These are phyloP conservation scores for Ammospiza caudacuta DNA, from an alignment of 2,113 vertebrate genomes.

Conservation along the genomic window DNA sequence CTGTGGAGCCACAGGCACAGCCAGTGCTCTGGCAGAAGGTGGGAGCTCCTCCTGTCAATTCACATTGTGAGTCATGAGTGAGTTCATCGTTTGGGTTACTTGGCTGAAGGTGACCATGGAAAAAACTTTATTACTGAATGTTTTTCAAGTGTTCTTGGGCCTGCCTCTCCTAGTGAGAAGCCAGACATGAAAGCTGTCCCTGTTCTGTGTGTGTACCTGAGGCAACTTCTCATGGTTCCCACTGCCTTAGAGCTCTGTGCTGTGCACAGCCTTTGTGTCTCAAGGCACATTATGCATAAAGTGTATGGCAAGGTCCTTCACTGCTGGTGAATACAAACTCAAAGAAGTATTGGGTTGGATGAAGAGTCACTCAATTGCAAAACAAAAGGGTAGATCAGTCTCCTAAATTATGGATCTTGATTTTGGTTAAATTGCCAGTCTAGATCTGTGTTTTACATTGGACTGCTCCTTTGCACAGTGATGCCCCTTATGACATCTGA, in stretches of 20 bases:
- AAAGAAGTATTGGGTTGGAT: neutral
- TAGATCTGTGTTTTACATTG: neutral
- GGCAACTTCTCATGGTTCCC: neutral
- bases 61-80: accelerated
- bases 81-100: neutral
- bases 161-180: neutral
- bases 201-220: neutral
- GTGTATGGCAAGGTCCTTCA: neutral
- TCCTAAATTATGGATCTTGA: neutral
- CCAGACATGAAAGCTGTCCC: neutral
- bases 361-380: neutral
- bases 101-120: neutral
- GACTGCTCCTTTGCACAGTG: neutral
- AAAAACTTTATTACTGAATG: neutral
- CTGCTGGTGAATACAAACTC: neutral
- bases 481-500: neutral
- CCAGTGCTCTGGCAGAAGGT: neutral
- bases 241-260: neutral
- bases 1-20: neutral
- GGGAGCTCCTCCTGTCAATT: accelerated
- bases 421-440: neutral
- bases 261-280: neutral
- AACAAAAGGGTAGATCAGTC: neutral
- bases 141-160: neutral
- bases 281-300: neutral